phyloP scores from a whole-genome alignment of 2,888 invertebrate species.

The Epsilonema sp. region DNA sequence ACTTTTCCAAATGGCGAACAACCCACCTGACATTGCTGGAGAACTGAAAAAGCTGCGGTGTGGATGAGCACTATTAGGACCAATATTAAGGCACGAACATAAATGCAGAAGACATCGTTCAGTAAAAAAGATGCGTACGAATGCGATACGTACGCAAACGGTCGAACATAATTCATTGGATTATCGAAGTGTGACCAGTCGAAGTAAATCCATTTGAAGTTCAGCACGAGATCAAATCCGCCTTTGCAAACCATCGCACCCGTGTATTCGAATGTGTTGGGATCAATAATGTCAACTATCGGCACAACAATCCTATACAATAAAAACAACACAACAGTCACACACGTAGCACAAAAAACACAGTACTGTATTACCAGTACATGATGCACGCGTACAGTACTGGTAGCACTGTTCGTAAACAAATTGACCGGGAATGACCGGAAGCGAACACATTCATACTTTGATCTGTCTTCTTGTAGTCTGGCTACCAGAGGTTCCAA shows the following conservation, averaged over 20 bases:
- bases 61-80: too few species aligned
- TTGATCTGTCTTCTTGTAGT: conserved; percentile 62
- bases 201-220: conserved; percentile 68
- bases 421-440: too few species aligned
- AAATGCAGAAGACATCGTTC: too few species aligned
- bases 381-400: too few species aligned
- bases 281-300: conserved; percentile 94
- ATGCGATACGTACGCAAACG: conserved; percentile 15
- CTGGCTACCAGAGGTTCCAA: conserved; percentile 74
- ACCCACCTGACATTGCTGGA: conserved; percentile 93
- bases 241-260: conserved; percentile 96
- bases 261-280: conserved; percentile 91
- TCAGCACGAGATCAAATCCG: conserved; percentile 96
- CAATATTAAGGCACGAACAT: too few species aligned
- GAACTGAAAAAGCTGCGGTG: conserved; percentile 42
- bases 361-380: too few species aligned
- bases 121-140: background rate
- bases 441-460: conserved; percentile 10
- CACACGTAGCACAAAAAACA: background rate
- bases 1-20: conserved; percentile 70
- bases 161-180: conserved; percentile 42
- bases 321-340: background rate
- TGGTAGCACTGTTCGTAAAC: too few species aligned
- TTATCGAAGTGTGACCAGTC: conserved; percentile 47
- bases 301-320: conserved; percentile 68